Conservation (phyloP, 2,888 invertebrate species). For the Macrosiphum euphorbiae region DNA sequence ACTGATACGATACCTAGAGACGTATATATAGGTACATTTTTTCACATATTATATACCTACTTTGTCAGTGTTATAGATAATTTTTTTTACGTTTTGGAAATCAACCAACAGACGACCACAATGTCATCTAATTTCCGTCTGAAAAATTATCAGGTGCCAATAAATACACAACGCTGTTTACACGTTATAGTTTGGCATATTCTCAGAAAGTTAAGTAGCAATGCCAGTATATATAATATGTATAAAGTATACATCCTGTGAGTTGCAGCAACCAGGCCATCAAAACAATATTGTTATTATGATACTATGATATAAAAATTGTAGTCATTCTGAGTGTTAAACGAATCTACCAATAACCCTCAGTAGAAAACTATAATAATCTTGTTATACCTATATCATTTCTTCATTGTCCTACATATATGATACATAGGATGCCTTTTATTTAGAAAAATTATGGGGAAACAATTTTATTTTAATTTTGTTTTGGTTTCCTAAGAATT, state of each 20-base stretch:
- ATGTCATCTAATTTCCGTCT: constrained; percentile 27
- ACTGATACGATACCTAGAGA: background rate
- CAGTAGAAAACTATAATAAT: too few species aligned
- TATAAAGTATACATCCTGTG: too few species aligned
- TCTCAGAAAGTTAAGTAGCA: constrained; percentile 25
- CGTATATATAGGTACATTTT: too few species aligned
- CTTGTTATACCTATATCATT: too few species aligned
- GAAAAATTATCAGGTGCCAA: constrained; percentile 40
- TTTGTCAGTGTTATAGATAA: background rate
- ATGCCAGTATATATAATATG: background rate
- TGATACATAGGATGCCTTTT: too few species aligned
- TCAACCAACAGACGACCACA: constrained; percentile 31
- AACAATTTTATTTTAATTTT: too few species aligned
- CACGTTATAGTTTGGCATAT: constrained; percentile 14
- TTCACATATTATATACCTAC: background rate
- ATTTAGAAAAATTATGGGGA: too few species aligned
- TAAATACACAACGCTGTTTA: constrained; percentile 27
- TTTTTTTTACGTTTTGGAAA: constrained; percentile 13
- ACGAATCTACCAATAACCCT: background rate
- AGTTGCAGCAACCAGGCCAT: background rate
- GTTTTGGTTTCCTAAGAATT: too few species aligned
- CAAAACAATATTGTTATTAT: background rate
- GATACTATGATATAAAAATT: background rate
- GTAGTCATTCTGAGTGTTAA: background rate
- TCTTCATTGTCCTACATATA: too few species aligned